A percentile compares a stretch with the other conserved stretches of the same genome.
These are phyloP conservation scores for Zosterops japonicus DNA, from an alignment of 2,113 vertebrate species.

Conservation along the genomic window DNA sequence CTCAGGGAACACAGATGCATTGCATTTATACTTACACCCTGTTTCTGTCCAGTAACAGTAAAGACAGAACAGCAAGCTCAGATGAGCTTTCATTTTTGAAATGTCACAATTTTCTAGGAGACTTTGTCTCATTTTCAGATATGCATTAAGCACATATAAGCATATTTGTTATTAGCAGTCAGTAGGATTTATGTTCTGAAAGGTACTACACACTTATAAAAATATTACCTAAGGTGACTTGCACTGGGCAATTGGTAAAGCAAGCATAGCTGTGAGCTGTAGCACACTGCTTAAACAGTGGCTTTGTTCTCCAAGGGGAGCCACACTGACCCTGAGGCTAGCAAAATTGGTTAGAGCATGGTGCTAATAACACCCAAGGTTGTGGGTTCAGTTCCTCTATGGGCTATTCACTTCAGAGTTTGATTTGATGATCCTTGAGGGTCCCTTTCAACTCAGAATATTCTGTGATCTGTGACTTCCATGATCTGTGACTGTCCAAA, in stretches of 20 bases:
- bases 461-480: neutral
- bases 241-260: neutral
- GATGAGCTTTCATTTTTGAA: neutral
- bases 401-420: neutral
- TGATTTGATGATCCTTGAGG: neutral
- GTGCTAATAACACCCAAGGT: neutral
- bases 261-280: neutral
- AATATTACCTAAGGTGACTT: neutral
- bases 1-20: neutral
- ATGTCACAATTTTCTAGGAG: neutral
- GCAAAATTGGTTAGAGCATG: neutral
- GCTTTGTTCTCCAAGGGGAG: neutral
- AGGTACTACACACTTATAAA: neutral
- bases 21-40: neutral
- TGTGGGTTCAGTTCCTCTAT: neutral
- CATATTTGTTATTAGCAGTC: neutral
- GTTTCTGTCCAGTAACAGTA: neutral
- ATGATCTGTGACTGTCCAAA: neutral
- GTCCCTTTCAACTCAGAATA: neutral
- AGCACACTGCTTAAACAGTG: neutral
- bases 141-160: neutral
- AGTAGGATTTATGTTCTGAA: neutral
- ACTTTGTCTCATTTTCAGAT: neutral
- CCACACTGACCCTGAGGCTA: neutral
- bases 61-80: neutral